phyloP scores from a whole-genome alignment of 1,140 invertebrate genomes.

The Aleiodes sp. region DNA sequence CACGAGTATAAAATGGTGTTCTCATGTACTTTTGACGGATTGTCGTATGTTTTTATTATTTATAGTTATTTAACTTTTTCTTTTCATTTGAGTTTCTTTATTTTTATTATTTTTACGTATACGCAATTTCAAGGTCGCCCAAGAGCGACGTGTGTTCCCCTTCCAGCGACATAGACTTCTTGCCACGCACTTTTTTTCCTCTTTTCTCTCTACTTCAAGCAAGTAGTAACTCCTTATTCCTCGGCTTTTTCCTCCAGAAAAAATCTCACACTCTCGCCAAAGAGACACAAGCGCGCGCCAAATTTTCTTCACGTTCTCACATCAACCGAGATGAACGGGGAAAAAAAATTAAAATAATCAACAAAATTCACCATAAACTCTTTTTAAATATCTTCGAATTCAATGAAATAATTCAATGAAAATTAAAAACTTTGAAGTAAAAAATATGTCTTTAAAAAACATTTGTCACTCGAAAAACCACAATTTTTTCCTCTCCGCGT shows the following conservation, averaged over 20 bases:
- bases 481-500: background rate
- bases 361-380: background rate
- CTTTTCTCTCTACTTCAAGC: slow-evolving; percentile 7
- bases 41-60: no score
- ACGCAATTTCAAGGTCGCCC: slow-evolving; percentile 42
- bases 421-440: no score
- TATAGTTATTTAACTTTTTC: background rate
- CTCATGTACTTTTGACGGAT: slow-evolving; percentile 35
- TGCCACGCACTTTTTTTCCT: slow-evolving; percentile 25
- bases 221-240: background rate
- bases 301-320: no score
- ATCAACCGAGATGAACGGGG: no score
- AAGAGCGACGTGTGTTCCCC: slow-evolving; percentile 36
- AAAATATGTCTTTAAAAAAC: background rate
- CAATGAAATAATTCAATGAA: no score
- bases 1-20: slow-evolving; percentile 35
- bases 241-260: background rate
- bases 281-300: no score
- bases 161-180: slow-evolving; percentile 28
- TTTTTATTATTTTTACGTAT: slow-evolving; percentile 40
- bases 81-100: background rate
- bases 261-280: no score
- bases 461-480: background rate
- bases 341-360: no score
- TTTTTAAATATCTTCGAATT: no score